These are phyloP conservation scores for Planococcus citri DNA, from an alignment of 1,140 invertebrate species.

Conservation along the genomic window DNA sequence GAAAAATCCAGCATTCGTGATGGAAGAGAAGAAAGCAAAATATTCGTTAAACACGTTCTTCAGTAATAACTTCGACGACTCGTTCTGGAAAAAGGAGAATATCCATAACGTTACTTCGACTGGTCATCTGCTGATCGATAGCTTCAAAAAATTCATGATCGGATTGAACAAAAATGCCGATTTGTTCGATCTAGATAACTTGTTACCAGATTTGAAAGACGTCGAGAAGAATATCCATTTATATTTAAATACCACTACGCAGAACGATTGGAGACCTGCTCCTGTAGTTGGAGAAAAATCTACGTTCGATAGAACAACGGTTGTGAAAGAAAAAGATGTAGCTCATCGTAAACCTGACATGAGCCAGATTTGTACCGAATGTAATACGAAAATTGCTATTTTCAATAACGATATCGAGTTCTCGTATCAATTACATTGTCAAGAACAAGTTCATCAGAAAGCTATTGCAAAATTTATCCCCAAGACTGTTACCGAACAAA, in stretches of 20 bases:
- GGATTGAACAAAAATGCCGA: background rate
- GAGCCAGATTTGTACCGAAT: background rate
- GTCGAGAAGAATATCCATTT: background rate
- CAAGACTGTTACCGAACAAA: background rate
- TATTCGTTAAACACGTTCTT: background rate
- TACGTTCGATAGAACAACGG: background rate
- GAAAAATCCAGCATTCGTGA: background rate
- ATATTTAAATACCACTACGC: background rate
- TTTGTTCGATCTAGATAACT: background rate
- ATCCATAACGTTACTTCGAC: background rate
- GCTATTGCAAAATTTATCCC: background rate
- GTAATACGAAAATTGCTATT: background rate
- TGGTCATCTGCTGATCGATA: background rate
- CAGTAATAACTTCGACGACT: background rate
- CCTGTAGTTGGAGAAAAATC: too few species aligned
- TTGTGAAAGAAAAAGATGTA: background rate
- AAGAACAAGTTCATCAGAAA: background rate
- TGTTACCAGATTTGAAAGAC: background rate
- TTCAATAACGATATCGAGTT: background rate
- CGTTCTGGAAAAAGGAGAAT: background rate
- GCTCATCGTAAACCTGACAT: background rate
- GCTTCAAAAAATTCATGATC: background rate
- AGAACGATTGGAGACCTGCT: background rate
- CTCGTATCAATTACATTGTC: background rate
- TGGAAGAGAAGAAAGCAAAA: background rate